These are phyloP conservation scores for Contarinia nasturtii DNA, from an alignment of 1,140 invertebrate genomes.

Conservation along the genomic window DNA sequence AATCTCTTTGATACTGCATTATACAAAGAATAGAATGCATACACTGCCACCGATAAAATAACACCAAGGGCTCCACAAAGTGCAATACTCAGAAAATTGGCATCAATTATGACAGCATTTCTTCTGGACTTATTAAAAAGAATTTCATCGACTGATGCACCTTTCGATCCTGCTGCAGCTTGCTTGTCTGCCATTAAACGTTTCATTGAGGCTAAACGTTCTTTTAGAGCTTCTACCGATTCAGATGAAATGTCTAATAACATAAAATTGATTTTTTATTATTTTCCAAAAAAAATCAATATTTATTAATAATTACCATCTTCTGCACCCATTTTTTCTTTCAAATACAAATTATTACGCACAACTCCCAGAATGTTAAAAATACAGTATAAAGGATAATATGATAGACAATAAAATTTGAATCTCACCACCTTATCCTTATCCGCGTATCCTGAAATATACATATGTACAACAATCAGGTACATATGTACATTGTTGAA, in stretches of 20 bases:
- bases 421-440: too few species aligned
- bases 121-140: constrained; percentile 25
- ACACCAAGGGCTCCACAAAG: constrained; percentile 53
- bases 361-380: too few species aligned
- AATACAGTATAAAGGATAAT: too few species aligned
- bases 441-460: too few species aligned
- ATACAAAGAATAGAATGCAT: constrained; percentile 68
- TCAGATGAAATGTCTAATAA: constrained; percentile 33
- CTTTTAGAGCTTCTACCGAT: constrained; percentile 57
- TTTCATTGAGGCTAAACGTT: constrained; percentile 57
- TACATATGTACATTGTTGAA: too few species aligned
- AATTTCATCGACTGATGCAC: constrained; percentile 24
- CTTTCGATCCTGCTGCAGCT: constrained; percentile 27
- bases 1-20: constrained; percentile 63
- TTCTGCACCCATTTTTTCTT: too few species aligned
- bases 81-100: constrained; percentile 57
- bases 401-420: too few species aligned
- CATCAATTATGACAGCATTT: constrained; percentile 49
- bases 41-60: constrained; percentile 58
- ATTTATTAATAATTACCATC: too few species aligned
- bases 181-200: constrained; percentile 51
- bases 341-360: too few species aligned
- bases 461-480: too few species aligned
- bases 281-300: too few species aligned
- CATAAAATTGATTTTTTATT: too few species aligned